These are phyloP conservation scores for Pangasius sanitwongsei DNA, from an alignment of 2,797 vertebrate genomes.

Conservation along the genomic window DNA sequence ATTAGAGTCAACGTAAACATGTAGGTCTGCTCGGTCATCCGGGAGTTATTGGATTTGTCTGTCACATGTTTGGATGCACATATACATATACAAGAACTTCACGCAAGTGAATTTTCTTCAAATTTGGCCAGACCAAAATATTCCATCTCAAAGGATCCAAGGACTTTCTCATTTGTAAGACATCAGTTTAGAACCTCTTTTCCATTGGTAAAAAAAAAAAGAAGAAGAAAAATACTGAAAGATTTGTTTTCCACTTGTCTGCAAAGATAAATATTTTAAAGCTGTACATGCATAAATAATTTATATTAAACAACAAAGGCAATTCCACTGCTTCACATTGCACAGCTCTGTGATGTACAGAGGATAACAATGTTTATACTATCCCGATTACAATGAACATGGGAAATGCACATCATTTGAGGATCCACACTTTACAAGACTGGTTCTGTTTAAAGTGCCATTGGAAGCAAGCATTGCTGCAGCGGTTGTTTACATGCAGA, in stretches of 20 bases:
- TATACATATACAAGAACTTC: background rate
- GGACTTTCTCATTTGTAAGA: conserved; percentile 50
- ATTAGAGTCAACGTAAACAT: conserved; percentile 28
- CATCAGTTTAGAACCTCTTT: conserved; percentile 65
- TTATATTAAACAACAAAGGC: conserved; percentile 71
- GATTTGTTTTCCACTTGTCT: conserved; percentile 71
- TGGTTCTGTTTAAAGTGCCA: conserved; percentile 74
- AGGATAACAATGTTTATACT: conserved; percentile 79
- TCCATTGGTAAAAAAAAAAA: conserved; percentile 64
- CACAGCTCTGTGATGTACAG: conserved; percentile 58
- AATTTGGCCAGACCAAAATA: background rate
- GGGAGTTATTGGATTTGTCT: conserved; percentile 12
- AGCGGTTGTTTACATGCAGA: conserved; percentile 71
- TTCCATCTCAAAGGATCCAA: background rate
- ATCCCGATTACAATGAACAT: conserved; percentile 72
- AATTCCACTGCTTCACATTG: conserved; percentile 68
- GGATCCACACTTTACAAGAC: conserved; percentile 54
- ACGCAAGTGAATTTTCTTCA: background rate
- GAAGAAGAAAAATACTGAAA: conserved; percentile 57
- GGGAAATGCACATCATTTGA: conserved; percentile 67
- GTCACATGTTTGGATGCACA: background rate
- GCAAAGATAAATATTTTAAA: conserved; percentile 78
- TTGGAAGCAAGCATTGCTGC: conserved; percentile 65
- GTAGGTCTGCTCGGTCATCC: conserved; percentile 20
- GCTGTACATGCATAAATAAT: conserved; percentile 76